Evolutionary conservation across 2,888 invertebrate genomes (phyloP).

Genomic region (Adelphocoris suturalis): DNA sequence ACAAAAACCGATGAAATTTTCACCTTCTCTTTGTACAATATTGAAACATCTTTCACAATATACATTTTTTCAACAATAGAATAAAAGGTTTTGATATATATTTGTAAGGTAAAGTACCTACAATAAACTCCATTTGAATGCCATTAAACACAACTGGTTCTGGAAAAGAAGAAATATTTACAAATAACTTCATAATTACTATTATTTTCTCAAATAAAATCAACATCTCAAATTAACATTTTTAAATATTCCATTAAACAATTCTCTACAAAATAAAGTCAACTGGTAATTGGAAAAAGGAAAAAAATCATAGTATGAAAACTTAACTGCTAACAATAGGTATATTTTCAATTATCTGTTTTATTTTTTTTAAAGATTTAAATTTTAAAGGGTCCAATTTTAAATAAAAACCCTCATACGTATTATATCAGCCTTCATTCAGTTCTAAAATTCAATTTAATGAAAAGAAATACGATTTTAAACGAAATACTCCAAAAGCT

Average conservation of each 20-base stretch:
- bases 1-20: neutral
- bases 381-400: neutral
- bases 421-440: constrained; percentile 1
- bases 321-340: constrained; percentile 57
- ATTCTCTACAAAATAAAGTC: constrained; percentile 38
- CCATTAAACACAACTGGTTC: constrained; percentile 26
- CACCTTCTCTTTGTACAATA: constrained; percentile 13
- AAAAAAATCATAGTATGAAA: constrained; percentile 2
- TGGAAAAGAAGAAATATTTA: constrained; percentile 40
- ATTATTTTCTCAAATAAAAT: constrained; percentile 57
- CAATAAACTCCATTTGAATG: constrained; percentile 4
- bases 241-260: constrained; percentile 47
- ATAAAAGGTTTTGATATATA: constrained; percentile 44
- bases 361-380: neutral
- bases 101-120: constrained; percentile 1
- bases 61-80: constrained; percentile 13
- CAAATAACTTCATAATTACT: constrained; percentile 42
- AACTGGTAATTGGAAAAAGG: constrained; percentile 40
- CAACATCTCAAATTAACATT: constrained; percentile 63
- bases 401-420: neutral
- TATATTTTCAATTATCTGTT: neutral
- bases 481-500: neutral
- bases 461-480: neutral
- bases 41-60: neutral
- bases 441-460: constrained; percentile 15